Evolutionary conservation across 2,113 vertebrate species (phyloP).

Genomic region (Pygoscelis adeliae): DNA sequence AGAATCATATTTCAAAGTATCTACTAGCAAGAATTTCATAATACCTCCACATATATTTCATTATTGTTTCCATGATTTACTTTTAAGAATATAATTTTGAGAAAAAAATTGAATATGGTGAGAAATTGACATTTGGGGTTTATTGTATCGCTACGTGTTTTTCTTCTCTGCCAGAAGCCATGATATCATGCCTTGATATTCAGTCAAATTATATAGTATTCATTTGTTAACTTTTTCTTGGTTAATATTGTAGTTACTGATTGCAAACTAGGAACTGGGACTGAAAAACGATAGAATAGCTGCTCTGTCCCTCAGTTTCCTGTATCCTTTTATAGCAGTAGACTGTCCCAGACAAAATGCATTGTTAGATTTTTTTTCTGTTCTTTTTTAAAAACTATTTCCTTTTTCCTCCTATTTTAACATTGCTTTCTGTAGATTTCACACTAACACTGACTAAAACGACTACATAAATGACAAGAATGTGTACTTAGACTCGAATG

Average conservation of each 20-base stretch:
- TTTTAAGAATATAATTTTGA: not conserved
- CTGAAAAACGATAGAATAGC: not conserved
- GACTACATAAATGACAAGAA: not conserved
- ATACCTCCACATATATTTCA: not conserved
- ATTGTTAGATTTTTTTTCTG: not conserved
- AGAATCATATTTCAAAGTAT: not conserved
- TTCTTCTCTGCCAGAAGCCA: not conserved
- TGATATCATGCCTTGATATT: not conserved
- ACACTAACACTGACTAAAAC: not conserved
- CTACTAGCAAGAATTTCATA: not conserved
- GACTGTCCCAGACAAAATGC: not conserved
- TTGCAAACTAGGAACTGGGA: not conserved
- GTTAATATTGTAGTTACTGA: not conserved
- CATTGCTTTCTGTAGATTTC: not conserved
- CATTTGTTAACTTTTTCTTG: not conserved
- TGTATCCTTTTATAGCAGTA: not conserved
- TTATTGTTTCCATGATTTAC: not conserved
- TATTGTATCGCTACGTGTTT: not conserved
- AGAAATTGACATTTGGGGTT: not conserved
- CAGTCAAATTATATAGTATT: not conserved
- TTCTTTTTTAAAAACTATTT: not conserved
- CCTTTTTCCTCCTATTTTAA: not conserved
- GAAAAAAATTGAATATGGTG: not conserved
- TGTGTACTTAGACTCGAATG: not conserved
- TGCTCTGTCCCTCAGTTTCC: not conserved